phyloP scores from a whole-genome alignment of 2,113 vertebrate species.

The Indicator maculatus region DNA sequence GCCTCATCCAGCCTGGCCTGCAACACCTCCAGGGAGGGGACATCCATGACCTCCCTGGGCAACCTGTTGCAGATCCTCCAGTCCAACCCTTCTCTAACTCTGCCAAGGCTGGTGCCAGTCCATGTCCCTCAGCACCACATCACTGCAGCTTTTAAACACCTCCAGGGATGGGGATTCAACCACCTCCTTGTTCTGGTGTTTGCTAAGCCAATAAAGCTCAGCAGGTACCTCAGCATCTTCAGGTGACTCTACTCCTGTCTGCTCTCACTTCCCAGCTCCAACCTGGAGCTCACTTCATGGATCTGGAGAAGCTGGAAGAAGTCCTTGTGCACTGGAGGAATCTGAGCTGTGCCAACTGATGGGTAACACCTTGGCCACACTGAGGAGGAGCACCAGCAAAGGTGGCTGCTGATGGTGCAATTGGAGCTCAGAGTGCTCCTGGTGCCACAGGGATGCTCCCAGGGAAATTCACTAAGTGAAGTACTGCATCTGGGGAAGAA shows the following conservation, averaged over 20 bases:
- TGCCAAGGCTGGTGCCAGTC: no score
- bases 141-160: no score
- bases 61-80: no score
- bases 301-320: background rate
- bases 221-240: background rate
- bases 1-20: no score
- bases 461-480: accelerated
- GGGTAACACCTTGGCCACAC: accelerated
- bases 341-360: accelerated
- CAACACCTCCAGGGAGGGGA: no score
- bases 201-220: background rate
- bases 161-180: no score
- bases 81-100: no score
- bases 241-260: accelerated
- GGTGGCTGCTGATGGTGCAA: background rate
- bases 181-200: no score
- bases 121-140: no score
- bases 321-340: accelerated
- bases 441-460: background rate
- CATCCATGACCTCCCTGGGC: no score
- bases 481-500: no score
- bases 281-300: background rate
- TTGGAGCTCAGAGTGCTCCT: background rate
- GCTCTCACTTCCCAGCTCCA: background rate
- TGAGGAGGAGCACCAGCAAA: accelerated